Conservation (phyloP, 2,113 vertebrate genomes). For the Hystrix brachyura region DNA sequence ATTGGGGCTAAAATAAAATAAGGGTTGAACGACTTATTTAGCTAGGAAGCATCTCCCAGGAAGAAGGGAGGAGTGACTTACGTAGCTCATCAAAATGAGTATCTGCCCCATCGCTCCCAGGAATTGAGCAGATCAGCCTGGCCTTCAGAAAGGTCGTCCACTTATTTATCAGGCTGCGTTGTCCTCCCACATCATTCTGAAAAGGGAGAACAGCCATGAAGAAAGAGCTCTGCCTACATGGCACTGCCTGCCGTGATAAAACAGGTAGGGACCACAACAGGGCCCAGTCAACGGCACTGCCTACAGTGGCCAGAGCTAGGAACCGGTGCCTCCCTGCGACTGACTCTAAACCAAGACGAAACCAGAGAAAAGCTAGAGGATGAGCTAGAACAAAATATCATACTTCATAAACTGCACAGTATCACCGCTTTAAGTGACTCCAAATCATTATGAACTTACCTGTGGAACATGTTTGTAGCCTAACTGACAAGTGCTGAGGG, state of each 20-base stretch:
- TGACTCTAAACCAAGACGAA: neutral
- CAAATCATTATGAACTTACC: neutral
- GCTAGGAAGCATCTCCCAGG: neutral
- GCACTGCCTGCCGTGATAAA: neutral
- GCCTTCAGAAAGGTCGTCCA: conserved; percentile 99
- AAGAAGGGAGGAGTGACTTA: conserved; percentile 88
- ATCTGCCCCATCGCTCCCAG: conserved; percentile 95
- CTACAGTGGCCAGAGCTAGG: neutral
- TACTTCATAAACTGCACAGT: neutral
- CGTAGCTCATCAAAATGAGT: conserved; percentile 98
- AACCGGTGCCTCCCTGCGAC: too few species aligned
- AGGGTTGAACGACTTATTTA: neutral
- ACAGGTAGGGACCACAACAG: neutral
- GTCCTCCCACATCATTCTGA: conserved; percentile 98
- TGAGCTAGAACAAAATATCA: neutral
- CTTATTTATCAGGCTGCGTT: conserved; percentile 98
- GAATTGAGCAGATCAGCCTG: conserved; percentile 96
- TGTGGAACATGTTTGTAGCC: neutral
- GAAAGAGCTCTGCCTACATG: neutral
- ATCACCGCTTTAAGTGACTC: neutral
- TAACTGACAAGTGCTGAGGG: neutral
- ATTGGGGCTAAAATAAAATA: neutral
- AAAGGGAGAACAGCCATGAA: neutral
- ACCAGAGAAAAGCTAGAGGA: neutral
- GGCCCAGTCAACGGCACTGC: neutral